Conservation (phyloP, 2,888 invertebrate species). For the Gnatocerus cornutus region DNA sequence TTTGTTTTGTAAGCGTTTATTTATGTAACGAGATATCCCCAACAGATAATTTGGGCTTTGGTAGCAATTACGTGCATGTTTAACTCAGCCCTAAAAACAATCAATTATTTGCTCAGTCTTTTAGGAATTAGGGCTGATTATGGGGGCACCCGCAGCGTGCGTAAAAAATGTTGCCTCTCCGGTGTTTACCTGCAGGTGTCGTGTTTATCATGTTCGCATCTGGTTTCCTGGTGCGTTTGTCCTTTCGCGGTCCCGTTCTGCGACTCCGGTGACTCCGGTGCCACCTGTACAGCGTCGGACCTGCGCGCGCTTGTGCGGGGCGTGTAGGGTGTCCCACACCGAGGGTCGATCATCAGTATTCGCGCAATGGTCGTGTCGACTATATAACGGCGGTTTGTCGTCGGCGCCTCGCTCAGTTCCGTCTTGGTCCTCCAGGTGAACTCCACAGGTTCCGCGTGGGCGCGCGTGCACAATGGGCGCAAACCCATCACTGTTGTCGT, state of each 20-base stretch:
- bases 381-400: constrained; percentile 67
- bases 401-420: constrained; percentile 65
- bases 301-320: constrained; percentile 66
- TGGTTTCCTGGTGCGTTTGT: too few relatives aligned
- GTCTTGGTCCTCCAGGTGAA: constrained; percentile 58
- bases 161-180: too few relatives aligned
- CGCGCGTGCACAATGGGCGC: constrained; percentile 21
- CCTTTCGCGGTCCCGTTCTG: background rate
- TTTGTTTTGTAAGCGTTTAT: too few relatives aligned
- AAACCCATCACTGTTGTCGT: background rate
- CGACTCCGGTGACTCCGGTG: constrained; percentile 56
- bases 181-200: too few relatives aligned
- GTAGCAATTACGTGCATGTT: too few relatives aligned
- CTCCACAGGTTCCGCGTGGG: constrained; percentile 63
- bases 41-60: too few relatives aligned
- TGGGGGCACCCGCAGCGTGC: too few relatives aligned
- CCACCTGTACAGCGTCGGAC: constrained; percentile 66
- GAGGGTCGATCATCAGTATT: constrained; percentile 70
- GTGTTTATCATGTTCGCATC: too few relatives aligned
- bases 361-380: constrained; percentile 68
- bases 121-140: too few relatives aligned
- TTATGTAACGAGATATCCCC: too few relatives aligned
- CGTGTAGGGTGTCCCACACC: constrained; percentile 58
- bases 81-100: too few relatives aligned
- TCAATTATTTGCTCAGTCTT: too few relatives aligned